Base-by-base conservation (phyloP, 2,888 invertebrate species). In the Hipparchia semele region DNA sequence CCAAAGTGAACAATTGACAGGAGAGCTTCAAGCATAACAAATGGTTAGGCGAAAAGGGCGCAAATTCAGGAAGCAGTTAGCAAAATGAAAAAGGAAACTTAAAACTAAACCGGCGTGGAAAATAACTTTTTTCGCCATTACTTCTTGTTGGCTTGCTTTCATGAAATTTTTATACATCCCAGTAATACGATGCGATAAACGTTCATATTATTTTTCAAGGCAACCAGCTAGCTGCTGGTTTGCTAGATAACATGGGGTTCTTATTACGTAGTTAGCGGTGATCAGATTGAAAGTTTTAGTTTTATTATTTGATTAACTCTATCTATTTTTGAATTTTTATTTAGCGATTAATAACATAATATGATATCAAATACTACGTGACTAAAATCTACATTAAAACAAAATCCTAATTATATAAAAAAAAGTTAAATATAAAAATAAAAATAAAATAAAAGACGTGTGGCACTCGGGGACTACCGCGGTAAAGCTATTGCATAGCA, bases 21-120 rank as follows among this genome's bases (percentile, higher is more conserved):
- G 12, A 61, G 61, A 61, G 61, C 69, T 51, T 13, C 39, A 51
- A 49, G 59, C 59, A 66, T 66, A 54, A 39, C 13, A 46, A 62
- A 46, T n/a, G 62, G 62, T 49, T 62, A 62, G 56, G 68, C 72
- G 73, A 71, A 54, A 71, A 66, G 60, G 70, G 58, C 60, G 58
- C 68, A 72, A 76, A 73, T 71, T 72, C 33, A 68, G 76, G 72
- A 66, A 74, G 73, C 75, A 75, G 72, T 73, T 75, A 76, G 71
- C 75, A 73, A 74, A 76, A 75, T 77, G 73, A 62, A 76, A 76
- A 75, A 74, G 76, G 67, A 75, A 67, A 71, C 72, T 74, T 59
- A 46, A 56, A 68, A 49, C 46, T 68, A 71, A 68, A 69, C 66
- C 70, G 68, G 68, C 73, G 68, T 12, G 67, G 45, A 69, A 39